Evolutionary conservation across 2,113 vertebrate genomes (phyloP), one percentile per base, ranked within the genome.

Genomic region (Sceloporus undulatus): DNA sequence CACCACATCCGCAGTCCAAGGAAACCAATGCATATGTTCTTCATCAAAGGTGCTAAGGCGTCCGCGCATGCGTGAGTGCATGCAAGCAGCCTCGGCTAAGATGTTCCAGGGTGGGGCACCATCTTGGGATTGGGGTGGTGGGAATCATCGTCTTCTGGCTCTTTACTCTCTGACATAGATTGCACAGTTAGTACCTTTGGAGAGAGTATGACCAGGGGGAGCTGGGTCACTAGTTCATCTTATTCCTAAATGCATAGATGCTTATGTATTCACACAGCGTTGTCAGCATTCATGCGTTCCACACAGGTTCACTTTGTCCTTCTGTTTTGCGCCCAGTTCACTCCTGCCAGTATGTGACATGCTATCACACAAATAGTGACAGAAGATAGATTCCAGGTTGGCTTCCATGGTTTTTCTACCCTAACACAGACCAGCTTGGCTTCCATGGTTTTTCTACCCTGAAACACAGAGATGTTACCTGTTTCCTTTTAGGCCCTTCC

Each of bases 91-190:
- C 81, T 77, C 80, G 68, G 73, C 80, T 66, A 62, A 82, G 59
- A 87, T 75, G 56, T 82, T 66, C 70, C 86, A 76, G 79, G 86
- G 71, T 76, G 56, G 56, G 86, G 85, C 78, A 56, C 34, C 77
- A 40, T 87, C 85, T 59, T 42, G 34, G 25, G 21, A 80, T 52
- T 21, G n/a, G 56, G 34, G 40, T 27, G 68, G 68, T 10, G 29
- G 56, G 40, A 13, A 62, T 16, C 34, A 79, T 52, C 27, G 7
- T 79, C 76, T 71, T 86, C 52, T 56, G 25, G 9, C 52, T 62
- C 70, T 48, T 54, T 38, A 5, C 38, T 56, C 23, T 40, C 6
- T n/a, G 78, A 74, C 18, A 42, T 25, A 42, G 34, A 59, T 82
- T 62, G 70, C 79, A 25, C 27, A 14, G 77, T 29, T 16, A 7